Conservation (phyloP, 2,797 vertebrate genomes). For the Pseudocheirus occidentalis region DNA sequence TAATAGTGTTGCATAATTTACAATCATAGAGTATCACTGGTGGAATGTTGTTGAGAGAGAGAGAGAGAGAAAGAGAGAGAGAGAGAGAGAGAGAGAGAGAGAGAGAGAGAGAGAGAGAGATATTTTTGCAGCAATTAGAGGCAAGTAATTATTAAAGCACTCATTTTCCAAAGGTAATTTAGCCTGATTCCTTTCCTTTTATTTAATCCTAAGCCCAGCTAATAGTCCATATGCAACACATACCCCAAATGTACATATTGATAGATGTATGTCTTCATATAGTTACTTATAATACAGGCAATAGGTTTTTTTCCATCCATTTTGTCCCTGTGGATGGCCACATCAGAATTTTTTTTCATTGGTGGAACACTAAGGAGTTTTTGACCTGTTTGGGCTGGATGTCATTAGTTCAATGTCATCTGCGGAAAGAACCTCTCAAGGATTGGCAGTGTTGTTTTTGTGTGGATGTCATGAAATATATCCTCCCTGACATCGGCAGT, state of each 20-base stretch:
- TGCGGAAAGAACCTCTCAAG: background rate
- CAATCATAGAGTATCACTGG: background rate
- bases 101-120: background rate
- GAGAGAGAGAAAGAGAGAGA: too few relatives aligned
- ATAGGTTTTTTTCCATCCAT: background rate
- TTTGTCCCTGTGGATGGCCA: background rate
- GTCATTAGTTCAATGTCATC: background rate
- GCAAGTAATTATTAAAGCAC: background rate
- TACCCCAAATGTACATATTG: background rate
- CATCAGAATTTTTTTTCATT: background rate
- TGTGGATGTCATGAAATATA: background rate
- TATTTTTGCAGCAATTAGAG: background rate
- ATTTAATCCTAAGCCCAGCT: background rate
- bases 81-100: too few relatives aligned
- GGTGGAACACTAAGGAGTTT: background rate
- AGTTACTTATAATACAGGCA: background rate
- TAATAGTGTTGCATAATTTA: background rate
- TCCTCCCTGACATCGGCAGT: background rate
- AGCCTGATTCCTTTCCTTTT: background rate
- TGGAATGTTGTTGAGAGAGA: too few relatives aligned
- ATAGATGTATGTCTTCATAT: background rate
- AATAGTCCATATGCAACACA: background rate
- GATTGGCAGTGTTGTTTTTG: background rate
- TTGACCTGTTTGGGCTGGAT: background rate
- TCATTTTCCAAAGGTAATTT: background rate